A percentile compares a stretch with the other conserved stretches of the same genome.
Conservation (phyloP, 2,888 invertebrate genomes). For the Graphium colonna region DNA sequence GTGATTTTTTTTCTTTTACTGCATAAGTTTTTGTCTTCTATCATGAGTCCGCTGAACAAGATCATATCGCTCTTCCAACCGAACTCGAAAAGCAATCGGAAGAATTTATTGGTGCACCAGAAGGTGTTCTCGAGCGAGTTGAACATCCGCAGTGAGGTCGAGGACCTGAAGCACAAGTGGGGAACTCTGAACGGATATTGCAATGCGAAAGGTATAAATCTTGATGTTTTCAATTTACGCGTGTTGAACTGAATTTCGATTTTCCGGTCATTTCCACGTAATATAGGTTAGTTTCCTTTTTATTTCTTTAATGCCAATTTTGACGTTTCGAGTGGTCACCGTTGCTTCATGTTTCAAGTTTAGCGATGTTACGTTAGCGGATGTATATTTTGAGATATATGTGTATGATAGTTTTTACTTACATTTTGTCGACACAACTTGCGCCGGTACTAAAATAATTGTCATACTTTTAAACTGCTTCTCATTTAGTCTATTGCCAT, state of each 20-base stretch:
- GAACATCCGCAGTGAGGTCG: slow-evolving; percentile 64
- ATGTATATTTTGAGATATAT: too few relatives aligned
- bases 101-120: slow-evolving; percentile 56
- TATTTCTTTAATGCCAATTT: neutral
- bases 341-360: neutral
- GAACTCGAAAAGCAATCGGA: slow-evolving; percentile 72
- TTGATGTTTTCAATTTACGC: neutral
- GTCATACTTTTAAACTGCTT: too few relatives aligned
- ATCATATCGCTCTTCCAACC: slow-evolving; percentile 82
- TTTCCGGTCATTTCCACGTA: neutral
- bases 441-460: too few relatives aligned
- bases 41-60: slow-evolving; percentile 82
- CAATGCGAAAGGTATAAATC: slow-evolving; percentile 60
- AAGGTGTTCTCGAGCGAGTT: slow-evolving; percentile 81
- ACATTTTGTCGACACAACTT: too few relatives aligned
- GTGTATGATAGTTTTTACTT: too few relatives aligned
- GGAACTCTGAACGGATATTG: slow-evolving; percentile 72
- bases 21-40: slow-evolving; percentile 22
- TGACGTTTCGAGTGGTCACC: neutral
- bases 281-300: neutral
- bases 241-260: neutral
- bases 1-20: neutral
- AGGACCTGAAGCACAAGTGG: slow-evolving; percentile 74
- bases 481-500: too few relatives aligned
- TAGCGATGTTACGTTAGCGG: neutral